Evolutionary conservation across 2,113 vertebrate genomes (phyloP), one percentile per base, ranked within the genome.

Genomic region (Gymnarchus niloticus): DNA sequence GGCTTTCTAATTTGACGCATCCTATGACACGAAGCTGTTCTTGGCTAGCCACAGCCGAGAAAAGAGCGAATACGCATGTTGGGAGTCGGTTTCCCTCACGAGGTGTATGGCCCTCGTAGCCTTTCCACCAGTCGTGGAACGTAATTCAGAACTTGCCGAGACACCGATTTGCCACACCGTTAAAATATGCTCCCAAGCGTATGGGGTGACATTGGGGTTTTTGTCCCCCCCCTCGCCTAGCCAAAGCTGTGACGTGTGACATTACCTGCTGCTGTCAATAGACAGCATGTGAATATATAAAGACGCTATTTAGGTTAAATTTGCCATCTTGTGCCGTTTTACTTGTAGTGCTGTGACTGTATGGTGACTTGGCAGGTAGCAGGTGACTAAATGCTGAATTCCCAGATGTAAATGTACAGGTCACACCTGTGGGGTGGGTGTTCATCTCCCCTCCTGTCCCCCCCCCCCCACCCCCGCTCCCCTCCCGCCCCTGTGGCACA

Each of bases 21-120:
- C 89, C 86, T 88, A 86, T 59, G 84, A n/a, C 3, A 12, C 85
- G 91, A 89, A 87, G 86, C 91, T 91, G 89, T 88, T 89, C 87
- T 89, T 85, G 84, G 80, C 73, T 6, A 19, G 81, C 88, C 83
- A 84, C 87, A 87, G 87, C 89, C 87, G 89, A 91, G 87, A 87
- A 87, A 88, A 87, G 89, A 90, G 88, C 89, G 85, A 91, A 86
- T 92, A 87, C 8, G 56, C 44, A 89, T 91, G 87, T 21, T 82
- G 69, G 89, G 88, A 88, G 85, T 82, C 10, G 19, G 51, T 86
- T 12, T 21, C 12, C n/a, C 54, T 41, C 33, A 44, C 25, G 6
- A 48, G 4, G 56, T n/a, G 82, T 6, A 0, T 19, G 7, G 21
- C 33, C 8, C 33, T 23, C 5, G 6, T 49, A 56, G 69, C 56